Conservation (phyloP, 2,113 vertebrate genomes). For the Hippocampus guttulatus region DNA sequence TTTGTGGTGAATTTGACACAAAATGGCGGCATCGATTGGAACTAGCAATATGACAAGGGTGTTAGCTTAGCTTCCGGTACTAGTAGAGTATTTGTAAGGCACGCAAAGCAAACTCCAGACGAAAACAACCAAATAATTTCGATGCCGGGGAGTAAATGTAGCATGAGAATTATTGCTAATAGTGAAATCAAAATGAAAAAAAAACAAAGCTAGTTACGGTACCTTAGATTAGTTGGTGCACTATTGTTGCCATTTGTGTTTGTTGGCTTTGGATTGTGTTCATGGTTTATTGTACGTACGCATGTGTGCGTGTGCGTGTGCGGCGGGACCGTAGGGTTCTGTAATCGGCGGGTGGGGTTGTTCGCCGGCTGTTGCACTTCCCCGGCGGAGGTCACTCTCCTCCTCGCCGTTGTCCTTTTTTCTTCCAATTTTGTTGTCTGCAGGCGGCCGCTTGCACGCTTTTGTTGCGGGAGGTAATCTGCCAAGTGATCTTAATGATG, state of each 20-base stretch:
- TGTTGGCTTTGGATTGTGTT: background rate
- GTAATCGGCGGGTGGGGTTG: conserved; percentile 47
- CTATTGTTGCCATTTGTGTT: background rate
- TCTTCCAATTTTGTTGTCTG: conserved; percentile 69
- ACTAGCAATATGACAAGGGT: no score
- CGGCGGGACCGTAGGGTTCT: background rate
- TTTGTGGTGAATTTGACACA: no score
- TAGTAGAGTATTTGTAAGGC: no score
- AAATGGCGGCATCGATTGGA: no score
- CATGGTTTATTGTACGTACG: no score
- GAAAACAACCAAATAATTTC: background rate
- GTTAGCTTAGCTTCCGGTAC: no score
- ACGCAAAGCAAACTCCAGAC: no score
- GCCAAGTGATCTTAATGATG: conserved; percentile 81
- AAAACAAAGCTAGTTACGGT: background rate
- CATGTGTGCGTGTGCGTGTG: background rate
- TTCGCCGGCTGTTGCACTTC: conserved; percentile 19
- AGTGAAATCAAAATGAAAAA: background rate
- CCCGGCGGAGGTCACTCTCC: conserved; percentile 61
- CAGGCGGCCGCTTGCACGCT: conserved; percentile 64
- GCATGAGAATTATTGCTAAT: no score
- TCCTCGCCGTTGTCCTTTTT: conserved; percentile 63
- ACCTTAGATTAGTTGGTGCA: background rate
- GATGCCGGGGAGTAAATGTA: no score
- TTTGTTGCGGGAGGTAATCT: conserved; percentile 79